phyloP scores from a whole-genome alignment of 2,797 vertebrate species.

The Podarcis siculus region DNA sequence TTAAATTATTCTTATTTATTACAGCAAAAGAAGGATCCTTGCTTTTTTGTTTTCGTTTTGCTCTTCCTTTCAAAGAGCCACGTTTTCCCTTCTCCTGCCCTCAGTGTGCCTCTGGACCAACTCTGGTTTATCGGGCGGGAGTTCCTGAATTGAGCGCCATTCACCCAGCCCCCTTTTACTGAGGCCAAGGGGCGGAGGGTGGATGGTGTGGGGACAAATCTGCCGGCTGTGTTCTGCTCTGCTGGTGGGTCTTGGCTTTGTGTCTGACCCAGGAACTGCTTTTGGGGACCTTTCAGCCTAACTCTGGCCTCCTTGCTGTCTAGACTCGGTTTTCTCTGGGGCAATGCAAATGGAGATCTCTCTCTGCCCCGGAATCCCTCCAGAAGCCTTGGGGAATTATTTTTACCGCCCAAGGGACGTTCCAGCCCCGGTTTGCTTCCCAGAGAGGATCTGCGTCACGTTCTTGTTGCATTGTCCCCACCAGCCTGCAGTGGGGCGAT shows the following conservation, averaged over 20 bases:
- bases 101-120: not conserved
- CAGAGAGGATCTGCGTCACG: fast-evolving
- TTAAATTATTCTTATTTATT: constrained; percentile 67
- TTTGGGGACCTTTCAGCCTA: too few relatives aligned
- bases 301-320: too few relatives aligned
- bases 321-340: too few relatives aligned
- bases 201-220: too few relatives aligned
- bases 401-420: not conserved
- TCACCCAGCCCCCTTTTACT: not conserved
- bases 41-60: too few relatives aligned
- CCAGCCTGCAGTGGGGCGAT: not conserved
- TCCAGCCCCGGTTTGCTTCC: not conserved
- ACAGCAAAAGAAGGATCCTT: not conserved
- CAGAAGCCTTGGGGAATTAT: too few relatives aligned
- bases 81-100: not conserved
- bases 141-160: not conserved
- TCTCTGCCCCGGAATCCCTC: not conserved
- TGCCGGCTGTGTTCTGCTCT: not conserved
- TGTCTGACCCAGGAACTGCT: too few relatives aligned
- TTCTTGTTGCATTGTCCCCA: fast-evolving
- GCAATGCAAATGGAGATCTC: too few relatives aligned
- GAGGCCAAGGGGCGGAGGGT: not conserved
- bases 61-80: not conserved
- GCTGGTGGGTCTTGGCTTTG: not conserved
- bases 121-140: not conserved